Evolutionary conservation across 2,888 invertebrate genomes (phyloP), one percentile per base, ranked within the genome.

Genomic region (Scaptomyza tumidula): DNA sequence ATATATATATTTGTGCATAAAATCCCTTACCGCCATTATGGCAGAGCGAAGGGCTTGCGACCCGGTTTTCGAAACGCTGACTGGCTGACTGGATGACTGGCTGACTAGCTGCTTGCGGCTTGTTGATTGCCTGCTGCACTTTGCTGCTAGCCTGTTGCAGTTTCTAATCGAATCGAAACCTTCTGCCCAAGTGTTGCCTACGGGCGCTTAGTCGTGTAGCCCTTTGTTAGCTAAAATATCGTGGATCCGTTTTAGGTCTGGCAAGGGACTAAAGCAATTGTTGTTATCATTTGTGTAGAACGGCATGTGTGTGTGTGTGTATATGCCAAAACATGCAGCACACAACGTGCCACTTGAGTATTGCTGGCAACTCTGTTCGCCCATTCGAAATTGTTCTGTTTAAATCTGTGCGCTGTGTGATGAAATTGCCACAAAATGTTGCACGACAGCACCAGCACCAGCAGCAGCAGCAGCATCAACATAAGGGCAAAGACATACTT

Each of bases 161-260:
- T 87, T 89, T 90, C 91, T 91, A 91, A 91, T 91, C 91, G 91
- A 89, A 90, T 90, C 90, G 90, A 90, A 91, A 91, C 91, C 90
- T 91, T 91, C 89, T 86, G 89, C 90, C 90, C 91, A 90, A 90
- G 83, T 78, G 75, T 78, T 79, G 85, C 75, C 86, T 73, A 72
- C 75, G 69, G 88, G 82, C 78, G 62, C 46, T 64, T 59, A 53
- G 57, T 52, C 52, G 50, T 45, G 43, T 55, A 43, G 81, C 85
- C 82, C 82, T 85, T 88, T 85, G 84, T 85, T 85, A 85, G 84
- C 84, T 86, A 80, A 85, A 86, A 86, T 74, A 62, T 70, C 65
- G 31, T 33, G 46, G 37, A 48, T 53, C 37, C 66, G 44, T 63
- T 63, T 56, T n/a, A 45, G 54, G 56, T 48, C 37, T 33, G 49